Base-by-base conservation (phyloP, 1,140 invertebrate species). In the Neelides sp. region DNA sequence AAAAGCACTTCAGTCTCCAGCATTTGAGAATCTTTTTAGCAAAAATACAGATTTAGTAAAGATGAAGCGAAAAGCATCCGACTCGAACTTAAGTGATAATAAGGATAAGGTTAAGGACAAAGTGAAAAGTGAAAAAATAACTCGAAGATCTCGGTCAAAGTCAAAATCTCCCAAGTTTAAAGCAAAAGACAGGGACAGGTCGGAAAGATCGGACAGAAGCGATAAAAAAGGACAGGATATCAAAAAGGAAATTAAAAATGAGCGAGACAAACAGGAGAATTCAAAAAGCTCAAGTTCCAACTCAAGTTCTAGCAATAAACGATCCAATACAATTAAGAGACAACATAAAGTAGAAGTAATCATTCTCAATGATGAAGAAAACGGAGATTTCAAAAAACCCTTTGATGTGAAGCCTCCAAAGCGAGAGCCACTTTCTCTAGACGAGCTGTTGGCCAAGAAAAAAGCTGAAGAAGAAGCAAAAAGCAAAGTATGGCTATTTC, bases 381-480 rank as follows among this genome's bases (percentile, higher is more conserved):
- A 66, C 28, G 61, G 62, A 13, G 55, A 63, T 3, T 54, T 64
- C 34, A 59, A 61, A 30, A 55, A 42, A 37, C 49, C 54, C n/a
- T 53, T 56, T 26, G 45, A 50, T 12, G 56, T 59, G 48, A 55
- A 66, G 0, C n/a, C n/a, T n/a, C n/a, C n/a, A n/a, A 90, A 87
- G 67, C 82, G 78, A 51, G 91, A 93, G 66, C 95, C 95, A 0
- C 69, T 98, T 3, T 97, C 93, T 35, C 71, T 98, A 19, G 95
- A 99, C 68, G 94, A 99, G 68, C 65, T 98, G 27, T 67, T 98
- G 17, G 82, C 89, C 0, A 96, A 95, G 65, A 96, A 96, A 64
- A 94, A 97, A 66, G 87, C 88, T 2, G 92, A 96, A 66, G 92
- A 98, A 69, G 84, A 85, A 60, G 86, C 86, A 20, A 79, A 83